phyloP scores from a whole-genome alignment of 2,113 vertebrate species.

The Nothocercus julius region DNA sequence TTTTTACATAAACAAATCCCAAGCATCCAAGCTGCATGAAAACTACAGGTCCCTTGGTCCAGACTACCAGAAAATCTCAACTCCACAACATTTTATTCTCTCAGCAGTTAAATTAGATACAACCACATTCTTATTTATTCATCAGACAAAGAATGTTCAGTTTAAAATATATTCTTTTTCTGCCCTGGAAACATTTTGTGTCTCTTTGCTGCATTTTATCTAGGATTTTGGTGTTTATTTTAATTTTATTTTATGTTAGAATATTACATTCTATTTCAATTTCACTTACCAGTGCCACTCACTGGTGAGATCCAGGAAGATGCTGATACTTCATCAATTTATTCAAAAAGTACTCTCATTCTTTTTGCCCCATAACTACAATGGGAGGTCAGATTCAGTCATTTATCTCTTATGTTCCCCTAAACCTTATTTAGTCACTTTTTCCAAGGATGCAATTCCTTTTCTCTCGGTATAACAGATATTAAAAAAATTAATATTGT shows the following conservation, averaged over 20 bases:
- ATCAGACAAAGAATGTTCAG: background rate
- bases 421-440: background rate
- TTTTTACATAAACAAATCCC: conserved; percentile 2
- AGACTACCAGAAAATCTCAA: background rate
- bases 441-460: background rate
- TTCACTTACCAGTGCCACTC: background rate
- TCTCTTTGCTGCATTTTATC: background rate
- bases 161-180: background rate
- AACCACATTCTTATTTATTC: accelerated
- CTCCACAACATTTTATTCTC: background rate
- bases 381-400: background rate
- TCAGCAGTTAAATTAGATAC: background rate
- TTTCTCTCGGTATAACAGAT: background rate
- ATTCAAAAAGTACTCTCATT: background rate
- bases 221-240: background rate
- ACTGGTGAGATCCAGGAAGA: background rate
- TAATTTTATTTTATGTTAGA: background rate
- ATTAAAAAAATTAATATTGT: background rate
- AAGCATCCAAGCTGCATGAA: background rate
- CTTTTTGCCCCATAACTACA: background rate
- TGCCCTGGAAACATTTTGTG: background rate
- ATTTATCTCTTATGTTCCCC: background rate
- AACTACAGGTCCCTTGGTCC: background rate
- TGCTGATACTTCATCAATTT: background rate
- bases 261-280: background rate